phyloP scores from a whole-genome alignment of 2,888 invertebrate species.

The Busseola fusca region DNA sequence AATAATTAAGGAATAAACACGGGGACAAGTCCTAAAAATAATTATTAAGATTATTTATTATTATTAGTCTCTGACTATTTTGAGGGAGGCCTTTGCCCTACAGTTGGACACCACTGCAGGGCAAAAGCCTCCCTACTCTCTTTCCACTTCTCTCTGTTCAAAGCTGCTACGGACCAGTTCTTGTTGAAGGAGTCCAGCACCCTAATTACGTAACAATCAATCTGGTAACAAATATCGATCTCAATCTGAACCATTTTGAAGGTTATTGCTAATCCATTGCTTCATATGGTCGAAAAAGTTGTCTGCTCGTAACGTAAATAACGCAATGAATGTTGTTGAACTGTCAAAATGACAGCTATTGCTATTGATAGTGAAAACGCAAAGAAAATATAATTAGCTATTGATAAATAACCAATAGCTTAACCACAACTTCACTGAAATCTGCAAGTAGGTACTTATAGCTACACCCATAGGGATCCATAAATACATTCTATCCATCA shows the following conservation, averaged over 20 bases:
- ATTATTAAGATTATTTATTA: not conserved
- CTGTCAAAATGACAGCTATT: too few relatives aligned
- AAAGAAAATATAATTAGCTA: not conserved
- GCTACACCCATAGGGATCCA: not conserved
- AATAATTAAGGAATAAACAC: not conserved
- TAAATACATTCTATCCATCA: constrained; percentile 26
- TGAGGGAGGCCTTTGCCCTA: too few relatives aligned
- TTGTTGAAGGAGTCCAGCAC: not conserved
- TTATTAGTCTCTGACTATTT: too few relatives aligned
- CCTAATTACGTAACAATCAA: not conserved
- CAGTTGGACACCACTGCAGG: too few relatives aligned
- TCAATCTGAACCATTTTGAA: too few relatives aligned
- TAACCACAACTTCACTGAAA: not conserved
- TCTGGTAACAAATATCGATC: too few relatives aligned
- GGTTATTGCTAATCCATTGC: too few relatives aligned
- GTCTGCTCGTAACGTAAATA: too few relatives aligned
- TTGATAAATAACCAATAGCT: not conserved
- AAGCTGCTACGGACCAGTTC: not conserved
- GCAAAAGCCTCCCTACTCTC: too few relatives aligned
- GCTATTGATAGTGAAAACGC: too few relatives aligned
- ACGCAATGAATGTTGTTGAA: too few relatives aligned
- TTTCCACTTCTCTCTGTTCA: not conserved
- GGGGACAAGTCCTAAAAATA: not conserved
- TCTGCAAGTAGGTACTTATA: not conserved
- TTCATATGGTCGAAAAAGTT: too few relatives aligned